A percentile compares a stretch with the other conserved stretches of the same genome.
Conservation (phyloP, 2,888 invertebrate genomes). For the Ashinkailepas kermadecensis region DNA sequence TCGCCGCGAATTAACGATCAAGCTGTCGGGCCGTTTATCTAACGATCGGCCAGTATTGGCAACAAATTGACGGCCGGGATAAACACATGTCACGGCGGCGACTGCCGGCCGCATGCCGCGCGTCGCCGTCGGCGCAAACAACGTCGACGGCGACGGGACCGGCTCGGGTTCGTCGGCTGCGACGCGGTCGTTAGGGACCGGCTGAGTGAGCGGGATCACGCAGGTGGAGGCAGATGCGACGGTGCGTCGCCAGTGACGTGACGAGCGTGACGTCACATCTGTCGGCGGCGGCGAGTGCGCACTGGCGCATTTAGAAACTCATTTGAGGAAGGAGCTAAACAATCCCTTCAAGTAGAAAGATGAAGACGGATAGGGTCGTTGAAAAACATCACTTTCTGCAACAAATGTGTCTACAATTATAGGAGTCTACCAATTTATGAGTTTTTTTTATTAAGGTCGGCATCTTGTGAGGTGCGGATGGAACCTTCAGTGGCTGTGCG, state of each 20-base stretch:
- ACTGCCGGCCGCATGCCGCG: background rate
- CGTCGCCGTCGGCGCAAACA: constrained; percentile 6
- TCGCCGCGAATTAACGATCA: constrained; percentile 3
- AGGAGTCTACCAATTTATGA: too few relatives aligned
- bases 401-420: too few relatives aligned
- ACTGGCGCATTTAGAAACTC: too few relatives aligned
- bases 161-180: background rate
- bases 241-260: background rate
- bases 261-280: background rate
- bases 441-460: too few relatives aligned
- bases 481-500: too few relatives aligned
- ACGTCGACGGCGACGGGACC: background rate
- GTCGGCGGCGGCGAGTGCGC: background rate
- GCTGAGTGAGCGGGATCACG: background rate
- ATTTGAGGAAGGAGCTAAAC: too few relatives aligned
- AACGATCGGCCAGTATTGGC: background rate
- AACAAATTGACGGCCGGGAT: constrained; percentile 15
- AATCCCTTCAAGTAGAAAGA: too few relatives aligned
- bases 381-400: too few relatives aligned
- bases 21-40: constrained; percentile 10
- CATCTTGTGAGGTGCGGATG: too few relatives aligned
- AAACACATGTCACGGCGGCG: constrained; percentile 7
- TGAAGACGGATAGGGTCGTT: too few relatives aligned
- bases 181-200: background rate
- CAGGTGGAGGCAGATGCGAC: background rate